Conservation (phyloP, 37 sponge, comb jelly and placozoan genomes). For the Geodia barretti region DNA sequence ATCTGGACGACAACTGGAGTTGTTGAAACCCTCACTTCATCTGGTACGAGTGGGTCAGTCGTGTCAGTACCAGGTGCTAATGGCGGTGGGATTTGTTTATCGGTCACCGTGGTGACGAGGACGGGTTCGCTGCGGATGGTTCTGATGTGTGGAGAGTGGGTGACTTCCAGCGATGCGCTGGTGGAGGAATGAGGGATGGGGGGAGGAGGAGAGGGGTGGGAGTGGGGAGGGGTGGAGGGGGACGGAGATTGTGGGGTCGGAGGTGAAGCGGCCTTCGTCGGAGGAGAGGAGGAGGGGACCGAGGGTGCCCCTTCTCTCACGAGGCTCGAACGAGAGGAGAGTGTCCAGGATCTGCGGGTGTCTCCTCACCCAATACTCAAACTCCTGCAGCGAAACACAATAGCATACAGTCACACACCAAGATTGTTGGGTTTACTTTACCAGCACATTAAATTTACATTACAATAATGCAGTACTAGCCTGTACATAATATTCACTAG, state of each 20-base stretch:
- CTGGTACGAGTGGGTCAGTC: background rate
- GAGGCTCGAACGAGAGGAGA: constrained; percentile 49
- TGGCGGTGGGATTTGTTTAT: no score
- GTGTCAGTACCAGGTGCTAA: background rate
- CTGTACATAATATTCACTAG: no score
- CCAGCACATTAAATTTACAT: no score
- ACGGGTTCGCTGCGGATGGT: background rate
- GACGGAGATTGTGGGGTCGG: background rate
- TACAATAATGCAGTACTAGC: no score
- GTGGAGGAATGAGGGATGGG: background rate
- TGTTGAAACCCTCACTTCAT: background rate
- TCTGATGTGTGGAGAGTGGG: background rate
- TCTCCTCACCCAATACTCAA: constrained; percentile 86
- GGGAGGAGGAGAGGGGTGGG: background rate
- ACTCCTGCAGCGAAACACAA: constrained; percentile 49
- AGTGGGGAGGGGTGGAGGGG: no score
- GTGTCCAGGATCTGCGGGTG: constrained; percentile 82
- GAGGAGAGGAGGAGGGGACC: constrained; percentile 43
- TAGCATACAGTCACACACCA: no score
- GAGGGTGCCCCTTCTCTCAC: constrained; percentile 27
- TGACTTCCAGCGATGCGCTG: background rate
- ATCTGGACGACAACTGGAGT: background rate
- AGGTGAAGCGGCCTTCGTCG: constrained; percentile 1
- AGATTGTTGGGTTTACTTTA: no score
- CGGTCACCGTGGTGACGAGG: background rate